Evolutionary conservation across 2,888 invertebrate species (phyloP), one percentile per base, ranked within the genome.

Genomic region (Crocallis elinguaria): DNA sequence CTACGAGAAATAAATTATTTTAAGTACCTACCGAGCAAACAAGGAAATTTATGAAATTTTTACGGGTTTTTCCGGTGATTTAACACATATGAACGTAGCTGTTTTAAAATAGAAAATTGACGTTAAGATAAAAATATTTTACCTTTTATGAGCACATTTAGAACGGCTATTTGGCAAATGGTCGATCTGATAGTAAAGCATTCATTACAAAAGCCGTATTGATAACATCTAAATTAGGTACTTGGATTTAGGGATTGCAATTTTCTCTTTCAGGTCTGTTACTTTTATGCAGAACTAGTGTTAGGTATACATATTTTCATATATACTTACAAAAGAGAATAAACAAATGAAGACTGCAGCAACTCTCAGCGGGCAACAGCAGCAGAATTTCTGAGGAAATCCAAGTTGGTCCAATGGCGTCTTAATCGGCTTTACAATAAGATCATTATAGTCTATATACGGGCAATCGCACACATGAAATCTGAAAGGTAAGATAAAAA

Each of bases 341-440:
- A 73, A 36, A 30, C 73, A 76, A 23, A 77, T 75, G 1, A 73
- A 5, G 3, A 67, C 17, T 2, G 60, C 57, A 0, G 71, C 81
- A 0, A 37, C 3, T 9, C 52, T 69, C 1, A 75, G 16, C 0
- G 69, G 60, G 4, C 75, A 56, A 21, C 74, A 78, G 9, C 62
- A 57, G 36, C 77, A 79, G 32, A 75, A 79, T 12, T 53, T 70
- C 1, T 29, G 45, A 0, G 60, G 65, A 35, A 63, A 78, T 0
- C 77, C 81, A 0, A 78, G 52, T 9, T 25, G 33, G 55, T 79
- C 77, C 0, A 78, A 27, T 0, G 79, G 81, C 0, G 73, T 59
- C 0, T 49, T 46, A 1, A 46, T 50, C 0, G 64, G 51, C 8
- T 59, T 54, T 0, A 59, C 0, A 0, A 48, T 41, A 0, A 53